Evolutionary conservation across 2,888 invertebrate genomes (phyloP).

Genomic region (Drosophila anomalata): DNA sequence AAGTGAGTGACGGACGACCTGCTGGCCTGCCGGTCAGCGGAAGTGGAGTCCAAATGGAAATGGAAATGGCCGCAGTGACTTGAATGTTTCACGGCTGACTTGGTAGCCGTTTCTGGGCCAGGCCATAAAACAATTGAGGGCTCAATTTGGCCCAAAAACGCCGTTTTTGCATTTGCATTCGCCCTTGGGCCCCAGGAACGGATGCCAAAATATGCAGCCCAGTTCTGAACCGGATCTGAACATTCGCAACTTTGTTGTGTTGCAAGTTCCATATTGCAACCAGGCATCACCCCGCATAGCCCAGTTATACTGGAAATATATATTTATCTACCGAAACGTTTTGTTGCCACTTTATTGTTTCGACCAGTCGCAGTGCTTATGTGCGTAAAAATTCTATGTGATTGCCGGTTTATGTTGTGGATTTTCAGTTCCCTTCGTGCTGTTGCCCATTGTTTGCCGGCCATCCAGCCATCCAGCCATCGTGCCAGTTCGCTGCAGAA

Average conservation of each 20-base stretch:
- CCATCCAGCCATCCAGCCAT: not conserved
- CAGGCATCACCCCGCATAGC: not conserved
- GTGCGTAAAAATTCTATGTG: slow-evolving; percentile 77
- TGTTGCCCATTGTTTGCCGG: slow-evolving; percentile 34
- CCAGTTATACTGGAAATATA: slow-evolving; percentile 26
- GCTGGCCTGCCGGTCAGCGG: slow-evolving; percentile 45
- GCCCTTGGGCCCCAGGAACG: slow-evolving; percentile 3
- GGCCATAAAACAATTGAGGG: slow-evolving; percentile 73
- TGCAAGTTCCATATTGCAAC: not conserved
- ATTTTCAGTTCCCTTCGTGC: slow-evolving; percentile 14
- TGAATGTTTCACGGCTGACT: slow-evolving; percentile 39
- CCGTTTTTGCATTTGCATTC: slow-evolving; percentile 47
- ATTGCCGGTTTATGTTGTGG: slow-evolving; percentile 62
- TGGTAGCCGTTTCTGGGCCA: slow-evolving; percentile 45
- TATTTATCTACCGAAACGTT: slow-evolving; percentile 73
- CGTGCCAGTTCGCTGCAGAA: slow-evolving; percentile 29
- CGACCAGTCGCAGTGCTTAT: slow-evolving; percentile 42
- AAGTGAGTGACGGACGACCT: slow-evolving; percentile 68
- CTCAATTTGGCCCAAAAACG: slow-evolving; percentile 68
- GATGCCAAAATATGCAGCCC: slow-evolving; percentile 46
- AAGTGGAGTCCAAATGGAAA: slow-evolving; percentile 34
- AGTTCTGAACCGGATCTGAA: slow-evolving; percentile 44
- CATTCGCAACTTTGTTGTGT: slow-evolving; percentile 67
- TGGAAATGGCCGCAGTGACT: slow-evolving; percentile 36
- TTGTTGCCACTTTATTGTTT: slow-evolving; percentile 67